A percentile compares a stretch with the other conserved stretches of the same genome.
Conservation (phyloP, 2,113 vertebrate species). For the Lucifuga dentata region DNA sequence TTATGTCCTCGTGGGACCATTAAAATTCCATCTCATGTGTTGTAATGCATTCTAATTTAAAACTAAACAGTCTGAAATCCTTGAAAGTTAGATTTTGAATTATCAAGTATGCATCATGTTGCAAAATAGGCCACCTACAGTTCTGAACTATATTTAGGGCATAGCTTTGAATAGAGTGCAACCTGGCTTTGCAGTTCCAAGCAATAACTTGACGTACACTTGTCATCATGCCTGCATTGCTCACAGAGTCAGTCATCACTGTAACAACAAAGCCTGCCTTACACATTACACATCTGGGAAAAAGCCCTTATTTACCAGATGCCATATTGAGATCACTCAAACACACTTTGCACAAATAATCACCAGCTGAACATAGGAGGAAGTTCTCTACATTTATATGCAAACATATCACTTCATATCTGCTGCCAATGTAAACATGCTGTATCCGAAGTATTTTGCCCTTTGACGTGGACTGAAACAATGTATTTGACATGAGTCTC, state of each 20-base stretch:
- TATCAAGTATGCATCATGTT: not conserved
- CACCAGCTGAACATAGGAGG: constrained; percentile 13
- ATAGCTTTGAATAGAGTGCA: constrained; percentile 28
- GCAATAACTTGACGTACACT: constrained; percentile 13
- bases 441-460: constrained; percentile 17
- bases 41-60: no score
- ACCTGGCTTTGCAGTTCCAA: constrained; percentile 48
- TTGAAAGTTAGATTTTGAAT: not conserved
- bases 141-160: constrained; percentile 12
- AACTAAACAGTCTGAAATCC: not conserved
- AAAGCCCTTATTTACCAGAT: constrained; percentile 47
- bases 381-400: constrained; percentile 9
- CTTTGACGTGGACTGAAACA: constrained; percentile 46
- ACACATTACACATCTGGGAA: constrained; percentile 25
- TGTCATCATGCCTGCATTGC: constrained; percentile 50
- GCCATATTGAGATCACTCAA: constrained; percentile 27
- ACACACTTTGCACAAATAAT: constrained; percentile 31
- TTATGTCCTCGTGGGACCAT: no score
- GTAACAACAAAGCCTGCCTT: constrained; percentile 50
- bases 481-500: constrained; percentile 30
- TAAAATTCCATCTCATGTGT: no score
- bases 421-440: constrained; percentile 15
- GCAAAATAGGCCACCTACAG: constrained; percentile 51
- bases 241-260: constrained; percentile 45
- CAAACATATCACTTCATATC: constrained; percentile 26